phyloP scores from a whole-genome alignment of 2,113 vertebrate genomes.

The Microcebus griseorufus region DNA sequence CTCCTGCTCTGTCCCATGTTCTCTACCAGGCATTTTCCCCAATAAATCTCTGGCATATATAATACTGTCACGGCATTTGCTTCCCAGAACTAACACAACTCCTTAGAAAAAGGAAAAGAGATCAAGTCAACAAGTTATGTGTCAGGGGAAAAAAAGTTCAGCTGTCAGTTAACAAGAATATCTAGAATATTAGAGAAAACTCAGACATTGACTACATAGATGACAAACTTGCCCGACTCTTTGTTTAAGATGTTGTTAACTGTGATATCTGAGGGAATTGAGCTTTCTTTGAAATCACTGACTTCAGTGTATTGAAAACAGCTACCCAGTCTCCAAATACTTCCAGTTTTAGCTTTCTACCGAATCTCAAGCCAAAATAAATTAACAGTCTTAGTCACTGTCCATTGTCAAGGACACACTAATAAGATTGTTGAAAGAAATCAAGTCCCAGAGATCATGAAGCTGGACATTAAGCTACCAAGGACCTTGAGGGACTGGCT shows the following conservation, averaged over 20 bases:
- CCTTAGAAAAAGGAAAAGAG: not conserved
- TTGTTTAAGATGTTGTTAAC: not conserved
- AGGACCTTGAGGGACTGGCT: constrained; percentile 20
- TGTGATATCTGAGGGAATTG: not conserved
- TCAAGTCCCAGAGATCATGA: constrained; percentile 9
- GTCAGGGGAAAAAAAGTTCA: not conserved
- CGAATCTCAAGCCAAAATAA: not conserved
- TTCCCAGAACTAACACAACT: not conserved
- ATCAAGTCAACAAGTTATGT: not conserved
- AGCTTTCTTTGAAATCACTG: not conserved
- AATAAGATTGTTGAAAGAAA: constrained; percentile 5
- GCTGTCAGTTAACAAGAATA: not conserved
- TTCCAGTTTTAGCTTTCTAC: not conserved
- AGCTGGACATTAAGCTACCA: not conserved
- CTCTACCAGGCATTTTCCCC: not conserved
- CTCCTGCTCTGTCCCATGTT: not conserved
- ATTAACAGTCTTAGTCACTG: not conserved
- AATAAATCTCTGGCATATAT: not conserved
- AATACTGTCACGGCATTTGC: not conserved
- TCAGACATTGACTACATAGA: not conserved
- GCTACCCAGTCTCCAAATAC: not conserved
- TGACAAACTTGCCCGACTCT: not conserved
- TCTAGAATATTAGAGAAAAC: not conserved
- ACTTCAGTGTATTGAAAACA: not conserved
- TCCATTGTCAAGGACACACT: constrained; percentile 30